Conservation (phyloP, 2,888 invertebrate species). For the Caenorhabditis japonica region DNA sequence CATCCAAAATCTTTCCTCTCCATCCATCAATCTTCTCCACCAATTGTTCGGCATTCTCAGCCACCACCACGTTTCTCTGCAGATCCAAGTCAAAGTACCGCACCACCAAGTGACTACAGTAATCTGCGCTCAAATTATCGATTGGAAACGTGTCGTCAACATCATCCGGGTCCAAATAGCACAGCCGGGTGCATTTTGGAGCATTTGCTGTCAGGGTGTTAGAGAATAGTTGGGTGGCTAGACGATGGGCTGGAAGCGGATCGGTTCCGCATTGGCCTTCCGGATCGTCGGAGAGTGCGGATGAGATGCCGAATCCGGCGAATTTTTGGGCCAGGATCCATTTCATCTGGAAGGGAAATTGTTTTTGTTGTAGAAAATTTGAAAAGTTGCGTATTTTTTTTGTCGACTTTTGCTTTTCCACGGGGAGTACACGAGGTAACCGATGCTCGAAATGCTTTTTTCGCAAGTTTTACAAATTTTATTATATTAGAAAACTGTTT, state of each 20-base stretch:
- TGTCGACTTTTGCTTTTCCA: too few species aligned
- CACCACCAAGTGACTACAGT: conserved; percentile 43
- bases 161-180: conserved; percentile 36
- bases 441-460: too few species aligned
- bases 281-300: conserved; percentile 38
- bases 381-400: background rate
- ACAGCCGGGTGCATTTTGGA: conserved; percentile 40
- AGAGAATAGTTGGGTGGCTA: conserved; percentile 13
- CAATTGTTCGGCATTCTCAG: conserved; percentile 4
- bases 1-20: conserved; percentile 24
- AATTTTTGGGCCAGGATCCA: conserved; percentile 37
- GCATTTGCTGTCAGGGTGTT: conserved; percentile 16
- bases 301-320: conserved; percentile 38
- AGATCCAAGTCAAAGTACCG: conserved; percentile 41
- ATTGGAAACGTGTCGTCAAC: conserved; percentile 37
- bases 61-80: conserved; percentile 2
- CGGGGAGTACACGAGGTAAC: too few species aligned
- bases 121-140: conserved; percentile 35
- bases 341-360: conserved; percentile 23
- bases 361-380: background rate
- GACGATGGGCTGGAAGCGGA: conserved; percentile 39
- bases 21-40: conserved; percentile 28
- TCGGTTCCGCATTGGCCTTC: conserved; percentile 27
- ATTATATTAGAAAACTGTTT: background rate
- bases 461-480: too few species aligned